These are phyloP conservation scores for Apodemia duryi DNA, from an alignment of 2,888 invertebrate species.

Conservation along the genomic window DNA sequence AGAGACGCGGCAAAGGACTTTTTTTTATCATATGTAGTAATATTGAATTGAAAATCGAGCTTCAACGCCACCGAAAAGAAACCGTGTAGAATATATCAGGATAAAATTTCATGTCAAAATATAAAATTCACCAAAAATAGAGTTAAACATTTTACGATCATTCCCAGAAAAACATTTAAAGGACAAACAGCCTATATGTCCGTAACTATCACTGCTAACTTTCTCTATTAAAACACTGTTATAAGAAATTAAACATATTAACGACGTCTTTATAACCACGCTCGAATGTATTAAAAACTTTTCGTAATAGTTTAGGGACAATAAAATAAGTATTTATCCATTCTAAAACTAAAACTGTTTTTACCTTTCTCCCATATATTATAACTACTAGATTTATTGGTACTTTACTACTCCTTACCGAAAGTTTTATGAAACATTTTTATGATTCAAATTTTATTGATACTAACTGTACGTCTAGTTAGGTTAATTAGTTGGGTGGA, in stretches of 20 bases:
- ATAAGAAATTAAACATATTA: conserved; percentile 6
- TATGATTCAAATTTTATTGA: conserved; percentile 58
- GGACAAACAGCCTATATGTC: neutral
- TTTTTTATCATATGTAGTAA: too few relatives aligned
- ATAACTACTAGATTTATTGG: conserved; percentile 60
- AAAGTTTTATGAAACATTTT: conserved; percentile 56
- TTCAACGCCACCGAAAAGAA: too few relatives aligned
- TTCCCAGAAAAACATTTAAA: neutral
- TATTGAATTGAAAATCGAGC: too few relatives aligned
- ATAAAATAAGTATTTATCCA: conserved; percentile 28
- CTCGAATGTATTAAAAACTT: conserved; percentile 22
- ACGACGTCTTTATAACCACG: conserved; percentile 2
- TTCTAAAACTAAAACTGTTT: conserved; percentile 25
- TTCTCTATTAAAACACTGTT: neutral
- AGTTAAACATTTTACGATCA: neutral
- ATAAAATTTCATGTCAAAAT: neutral
- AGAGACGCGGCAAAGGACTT: too few relatives aligned
- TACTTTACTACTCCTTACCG: conserved; percentile 43
- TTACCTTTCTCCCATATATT: conserved; percentile 32
- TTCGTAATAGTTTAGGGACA: conserved; percentile 31
- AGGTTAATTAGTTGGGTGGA: conserved; percentile 64
- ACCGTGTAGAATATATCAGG: too few relatives aligned
- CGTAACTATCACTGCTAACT: neutral
- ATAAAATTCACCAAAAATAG: neutral
- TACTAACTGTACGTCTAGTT: conserved; percentile 52